Percentiles rank a stretch among this genome's conserved stretches.
Conservation (phyloP, 2,797 vertebrate species). For the Notamacropus eugenii region DNA sequence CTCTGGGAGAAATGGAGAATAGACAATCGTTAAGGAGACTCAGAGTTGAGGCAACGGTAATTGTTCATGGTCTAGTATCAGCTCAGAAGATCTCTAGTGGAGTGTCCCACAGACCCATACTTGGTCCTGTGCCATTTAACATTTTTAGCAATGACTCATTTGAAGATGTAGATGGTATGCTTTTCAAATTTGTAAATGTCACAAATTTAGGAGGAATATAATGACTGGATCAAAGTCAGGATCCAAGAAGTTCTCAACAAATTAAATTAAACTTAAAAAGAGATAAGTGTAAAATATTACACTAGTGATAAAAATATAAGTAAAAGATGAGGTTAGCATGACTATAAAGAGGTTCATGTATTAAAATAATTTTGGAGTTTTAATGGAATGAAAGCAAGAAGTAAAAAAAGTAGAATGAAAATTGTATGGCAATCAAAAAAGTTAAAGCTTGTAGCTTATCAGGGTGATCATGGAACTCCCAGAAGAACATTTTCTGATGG, state of each 20-base stretch:
- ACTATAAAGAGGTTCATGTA: background rate
- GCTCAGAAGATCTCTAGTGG: background rate
- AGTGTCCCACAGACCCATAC: background rate
- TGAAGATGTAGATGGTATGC: background rate
- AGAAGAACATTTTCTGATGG: background rate
- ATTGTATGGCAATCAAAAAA: background rate
- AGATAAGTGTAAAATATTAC: background rate
- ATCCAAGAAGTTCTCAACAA: background rate
- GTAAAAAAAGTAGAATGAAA: background rate
- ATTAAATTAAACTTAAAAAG: background rate
- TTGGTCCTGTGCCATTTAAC: background rate
- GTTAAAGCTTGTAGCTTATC: background rate
- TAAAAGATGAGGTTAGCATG: background rate
- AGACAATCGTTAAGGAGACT: background rate
- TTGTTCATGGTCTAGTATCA: background rate
- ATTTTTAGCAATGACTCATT: background rate
- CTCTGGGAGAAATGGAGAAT: background rate
- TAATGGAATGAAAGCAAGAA: background rate
- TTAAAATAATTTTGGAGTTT: background rate
- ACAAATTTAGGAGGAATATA: background rate
- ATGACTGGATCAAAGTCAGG: background rate
- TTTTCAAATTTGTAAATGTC: background rate
- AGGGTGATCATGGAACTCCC: background rate
- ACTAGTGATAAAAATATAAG: background rate
- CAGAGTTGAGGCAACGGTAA: background rate